Evolutionary conservation across 2,113 vertebrate genomes (phyloP).

Genomic region (Phylloscopus trochilus): DNA sequence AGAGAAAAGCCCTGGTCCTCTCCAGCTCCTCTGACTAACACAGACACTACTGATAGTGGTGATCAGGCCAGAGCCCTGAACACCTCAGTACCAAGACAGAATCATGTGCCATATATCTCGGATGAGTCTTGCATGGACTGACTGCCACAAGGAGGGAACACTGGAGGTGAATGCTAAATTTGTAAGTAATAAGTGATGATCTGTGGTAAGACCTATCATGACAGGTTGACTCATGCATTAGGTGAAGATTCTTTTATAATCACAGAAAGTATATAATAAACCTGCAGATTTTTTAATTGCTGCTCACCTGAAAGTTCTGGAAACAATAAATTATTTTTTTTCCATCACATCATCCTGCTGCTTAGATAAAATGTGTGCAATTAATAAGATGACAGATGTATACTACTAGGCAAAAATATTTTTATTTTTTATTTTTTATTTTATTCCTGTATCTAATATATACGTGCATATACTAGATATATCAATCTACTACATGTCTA

Average conservation of each 20-base stretch:
- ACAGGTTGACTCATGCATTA: not conserved
- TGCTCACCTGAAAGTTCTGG: not conserved
- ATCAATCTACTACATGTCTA: not conserved
- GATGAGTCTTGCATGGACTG: not conserved
- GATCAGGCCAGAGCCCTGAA: not conserved
- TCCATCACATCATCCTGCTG: not conserved
- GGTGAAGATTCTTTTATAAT: not conserved
- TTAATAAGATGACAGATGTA: not conserved
- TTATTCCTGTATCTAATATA: not conserved
- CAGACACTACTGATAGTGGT: no score
- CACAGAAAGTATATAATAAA: not conserved
- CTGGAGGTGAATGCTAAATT: not conserved
- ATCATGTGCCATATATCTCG: fast-evolving
- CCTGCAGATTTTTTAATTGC: not conserved
- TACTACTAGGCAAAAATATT: not conserved
- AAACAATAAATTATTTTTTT: not conserved
- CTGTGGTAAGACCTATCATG: not conserved
- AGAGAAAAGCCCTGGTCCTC: not conserved
- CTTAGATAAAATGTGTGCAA: not conserved
- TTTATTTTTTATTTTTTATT: not conserved
- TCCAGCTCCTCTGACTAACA: not conserved
- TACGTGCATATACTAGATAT: not conserved
- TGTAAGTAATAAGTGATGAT: not conserved
- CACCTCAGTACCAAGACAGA: not conserved
- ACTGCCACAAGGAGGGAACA: not conserved